Evolutionary conservation across 2,113 vertebrate species (phyloP).

Genomic region (Tenebrosternarchus preto): DNA sequence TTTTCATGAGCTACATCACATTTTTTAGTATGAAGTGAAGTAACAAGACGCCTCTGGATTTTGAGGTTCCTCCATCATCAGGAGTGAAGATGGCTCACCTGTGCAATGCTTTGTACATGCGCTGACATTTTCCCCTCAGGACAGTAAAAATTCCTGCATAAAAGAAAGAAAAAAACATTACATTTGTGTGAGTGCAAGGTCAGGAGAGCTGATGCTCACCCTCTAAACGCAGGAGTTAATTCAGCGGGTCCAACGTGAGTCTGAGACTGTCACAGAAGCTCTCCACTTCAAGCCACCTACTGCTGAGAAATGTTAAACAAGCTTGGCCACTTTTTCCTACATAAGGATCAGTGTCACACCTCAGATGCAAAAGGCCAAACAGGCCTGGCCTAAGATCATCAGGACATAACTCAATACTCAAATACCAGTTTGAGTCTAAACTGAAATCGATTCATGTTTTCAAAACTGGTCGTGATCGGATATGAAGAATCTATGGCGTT

Average conservation of each 20-base stretch:
- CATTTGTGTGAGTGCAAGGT: not conserved
- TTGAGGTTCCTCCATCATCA: not conserved
- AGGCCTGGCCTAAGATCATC: not conserved
- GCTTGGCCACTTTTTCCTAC: not conserved
- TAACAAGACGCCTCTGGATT: slow-evolving; percentile 18
- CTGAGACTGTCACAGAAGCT: not conserved
- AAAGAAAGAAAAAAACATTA: not conserved
- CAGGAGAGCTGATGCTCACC: not conserved
- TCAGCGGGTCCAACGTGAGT: slow-evolving; percentile 22
- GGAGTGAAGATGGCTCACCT: slow-evolving; percentile 74
- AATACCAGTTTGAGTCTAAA: not conserved
- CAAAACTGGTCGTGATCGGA: not conserved
- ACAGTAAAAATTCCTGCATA: slow-evolving; percentile 83
- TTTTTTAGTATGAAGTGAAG: not conserved
- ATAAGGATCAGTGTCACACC: not conserved
- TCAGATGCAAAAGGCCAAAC: not conserved
- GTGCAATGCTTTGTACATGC: slow-evolving; percentile 82
- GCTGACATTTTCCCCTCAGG: slow-evolving; percentile 82
- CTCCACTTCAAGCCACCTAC: not conserved
- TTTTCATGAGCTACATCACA: not conserved
- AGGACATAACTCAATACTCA: not conserved
- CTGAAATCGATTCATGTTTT: not conserved
- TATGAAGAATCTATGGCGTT: not conserved
- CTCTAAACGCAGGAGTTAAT: slow-evolving; percentile 25
- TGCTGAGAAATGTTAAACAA: slow-evolving; percentile 4